Conservation (phyloP, 1,140 invertebrate genomes). For the Coboldia fuscipes region DNA sequence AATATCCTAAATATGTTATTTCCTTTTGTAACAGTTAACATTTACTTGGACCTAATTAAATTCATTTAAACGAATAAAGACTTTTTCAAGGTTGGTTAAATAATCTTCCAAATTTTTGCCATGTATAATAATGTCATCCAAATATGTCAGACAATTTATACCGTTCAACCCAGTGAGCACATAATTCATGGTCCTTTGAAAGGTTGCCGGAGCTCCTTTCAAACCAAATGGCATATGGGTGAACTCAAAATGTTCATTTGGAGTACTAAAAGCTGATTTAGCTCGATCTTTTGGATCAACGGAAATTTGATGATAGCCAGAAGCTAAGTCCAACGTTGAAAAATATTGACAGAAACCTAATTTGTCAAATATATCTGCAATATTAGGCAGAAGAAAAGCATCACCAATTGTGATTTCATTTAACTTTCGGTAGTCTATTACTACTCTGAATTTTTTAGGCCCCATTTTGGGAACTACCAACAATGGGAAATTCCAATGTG, state of each 20-base stretch:
- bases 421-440: constrained; percentile 16
- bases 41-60: too few relatives aligned
- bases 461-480: neutral
- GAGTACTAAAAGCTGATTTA: constrained; percentile 21
- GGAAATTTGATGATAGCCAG: constrained; percentile 26
- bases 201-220: constrained; percentile 13
- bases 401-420: constrained; percentile 22
- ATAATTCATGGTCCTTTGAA: constrained; percentile 18
- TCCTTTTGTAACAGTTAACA: too few relatives aligned
- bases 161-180: constrained; percentile 12
- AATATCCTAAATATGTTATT: too few relatives aligned
- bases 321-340: constrained; percentile 17
- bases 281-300: constrained; percentile 14
- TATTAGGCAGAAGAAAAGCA: constrained; percentile 26
- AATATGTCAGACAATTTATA: constrained; percentile 14
- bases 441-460: constrained; percentile 7
- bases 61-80: constrained; percentile 15
- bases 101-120: constrained; percentile 11
- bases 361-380: constrained; percentile 21
- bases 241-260: constrained; percentile 15
- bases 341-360: constrained; percentile 16
- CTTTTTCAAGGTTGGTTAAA: constrained; percentile 9
- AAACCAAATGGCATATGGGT: constrained; percentile 17
- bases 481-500: constrained; percentile 1
- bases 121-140: constrained; percentile 20